These are phyloP conservation scores for Lineus longissimus DNA, from an alignment of 1,140 invertebrate species.

Conservation along the genomic window DNA sequence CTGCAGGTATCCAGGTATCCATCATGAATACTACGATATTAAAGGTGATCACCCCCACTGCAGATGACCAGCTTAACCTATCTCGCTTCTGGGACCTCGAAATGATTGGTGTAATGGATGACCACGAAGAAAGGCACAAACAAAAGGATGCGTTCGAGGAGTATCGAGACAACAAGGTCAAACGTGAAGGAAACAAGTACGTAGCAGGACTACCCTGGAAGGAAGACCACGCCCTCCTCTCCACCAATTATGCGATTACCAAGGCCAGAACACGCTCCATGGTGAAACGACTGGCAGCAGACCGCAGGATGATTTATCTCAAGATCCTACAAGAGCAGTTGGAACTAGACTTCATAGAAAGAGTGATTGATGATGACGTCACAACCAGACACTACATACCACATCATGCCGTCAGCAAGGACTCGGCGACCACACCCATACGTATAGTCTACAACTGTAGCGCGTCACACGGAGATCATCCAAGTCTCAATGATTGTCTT, in stretches of 20 bases:
- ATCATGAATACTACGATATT: too few species aligned
- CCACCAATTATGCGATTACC: conserved; percentile 9
- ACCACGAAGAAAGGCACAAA: too few species aligned
- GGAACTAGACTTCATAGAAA: conserved; percentile 6
- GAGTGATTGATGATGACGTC: conserved; percentile 1
- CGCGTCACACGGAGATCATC: neutral
- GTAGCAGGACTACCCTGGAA: too few species aligned
- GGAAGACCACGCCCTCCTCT: neutral
- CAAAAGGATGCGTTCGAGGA: too few species aligned
- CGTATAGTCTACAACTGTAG: conserved; percentile 12
- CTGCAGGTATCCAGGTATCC: neutral
- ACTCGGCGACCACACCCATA: conserved; percentile 5
- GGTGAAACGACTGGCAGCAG: neutral
- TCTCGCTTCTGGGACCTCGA: too few species aligned
- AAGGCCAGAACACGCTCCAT: neutral
- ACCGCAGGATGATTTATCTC: neutral
- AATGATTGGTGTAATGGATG: too few species aligned
- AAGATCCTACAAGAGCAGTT: conserved; percentile 2
- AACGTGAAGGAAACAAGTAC: too few species aligned
- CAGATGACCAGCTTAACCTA: too few species aligned
- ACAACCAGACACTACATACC: conserved; percentile 4
- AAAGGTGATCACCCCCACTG: too few species aligned
- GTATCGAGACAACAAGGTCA: too few species aligned
- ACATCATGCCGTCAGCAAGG: neutral
- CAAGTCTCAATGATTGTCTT: conserved; percentile 5